Evolutionary conservation across 1,140 invertebrate genomes (phyloP).

Genomic region (Drosophila ironensis): DNA sequence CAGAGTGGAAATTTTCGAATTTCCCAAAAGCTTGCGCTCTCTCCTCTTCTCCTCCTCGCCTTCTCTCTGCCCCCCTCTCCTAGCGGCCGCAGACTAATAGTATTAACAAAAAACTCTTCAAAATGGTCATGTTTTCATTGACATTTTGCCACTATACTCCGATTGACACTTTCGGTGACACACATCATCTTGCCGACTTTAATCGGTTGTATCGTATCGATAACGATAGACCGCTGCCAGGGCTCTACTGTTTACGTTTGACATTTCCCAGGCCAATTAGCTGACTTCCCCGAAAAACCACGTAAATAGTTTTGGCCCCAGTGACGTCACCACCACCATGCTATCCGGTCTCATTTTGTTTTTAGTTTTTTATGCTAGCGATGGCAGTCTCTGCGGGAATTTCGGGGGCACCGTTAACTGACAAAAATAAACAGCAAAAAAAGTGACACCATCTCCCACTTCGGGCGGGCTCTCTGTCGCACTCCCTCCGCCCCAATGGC

Average conservation of each 20-base stretch:
- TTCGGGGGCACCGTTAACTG: constrained; percentile 40
- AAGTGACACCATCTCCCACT: constrained; percentile 13
- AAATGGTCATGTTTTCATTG: not conserved
- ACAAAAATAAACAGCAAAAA: constrained; percentile 57
- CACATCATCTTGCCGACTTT: no score
- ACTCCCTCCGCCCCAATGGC: not conserved
- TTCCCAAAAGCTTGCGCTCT: constrained; percentile 10
- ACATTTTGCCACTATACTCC: not conserved
- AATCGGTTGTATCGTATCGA: no score
- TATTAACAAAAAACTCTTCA: not conserved
- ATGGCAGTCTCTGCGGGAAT: constrained; percentile 33
- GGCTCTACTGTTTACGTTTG: no score
- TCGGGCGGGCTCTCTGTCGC: not conserved
- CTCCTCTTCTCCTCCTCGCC: not conserved
- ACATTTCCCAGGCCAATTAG: no score
- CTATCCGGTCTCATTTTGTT: constrained; percentile 13
- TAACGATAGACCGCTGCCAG: no score
- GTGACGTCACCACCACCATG: constrained; percentile 29
- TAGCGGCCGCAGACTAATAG: not conserved
- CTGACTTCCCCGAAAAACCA: no score
- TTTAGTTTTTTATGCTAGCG: constrained; percentile 6
- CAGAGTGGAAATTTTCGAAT: constrained; percentile 25
- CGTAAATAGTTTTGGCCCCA: not conserved
- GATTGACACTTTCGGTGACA: no score
- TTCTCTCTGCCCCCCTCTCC: not conserved